Evolutionary conservation across 2,888 invertebrate genomes (phyloP), one percentile per base, ranked within the genome.

Genomic region (Cyrtodaria siliqua): DNA sequence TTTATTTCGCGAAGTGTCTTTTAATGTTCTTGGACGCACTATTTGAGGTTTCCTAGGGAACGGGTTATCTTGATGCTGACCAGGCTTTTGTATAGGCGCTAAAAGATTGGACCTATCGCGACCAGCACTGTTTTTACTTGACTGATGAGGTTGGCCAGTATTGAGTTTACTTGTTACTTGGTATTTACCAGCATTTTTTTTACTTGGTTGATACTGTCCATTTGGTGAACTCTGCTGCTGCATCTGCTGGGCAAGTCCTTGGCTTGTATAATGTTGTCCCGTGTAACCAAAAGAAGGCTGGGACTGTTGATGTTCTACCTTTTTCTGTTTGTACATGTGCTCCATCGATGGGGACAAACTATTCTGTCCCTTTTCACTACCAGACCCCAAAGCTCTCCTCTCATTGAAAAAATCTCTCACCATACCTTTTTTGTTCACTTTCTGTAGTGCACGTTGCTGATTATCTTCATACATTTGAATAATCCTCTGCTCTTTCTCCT

Each of bases 401-500:
- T 87, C 87, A 29, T 81, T 76, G 63, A 89, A 87, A 55, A 87
- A 89, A 18, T 89, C 86, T 38, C 81, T 49, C 0, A 73, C 73
- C 29, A 73, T 61, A 38, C 78, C 77, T 57, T 64, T 60, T 14
- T 68, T 74, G 42, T 77, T 84, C 0, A 87, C 82, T 68, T 66
- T 78, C 0, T 82, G 64, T 26, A 87, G 61, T 12, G 87, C 83
- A 16, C 70, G 66, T 55, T 79, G 77, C 73, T 89, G 88, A 40
- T 87, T 84, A 0, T 84, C 85, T 63, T 90, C 87, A 49, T 88
- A 89, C 80, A 87, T 74, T 18, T 83, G 75, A 1, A 88, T 76
- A 42, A 91, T 70, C 68, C 89, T 90, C 40, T 89, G 84, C 62
- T 90, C 89, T 59, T 90, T 90, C 61, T 91, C 87, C 68, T 83